Evolutionary conservation across 2,797 vertebrate genomes (phyloP).

Genomic region (Coluber constrictor): DNA sequence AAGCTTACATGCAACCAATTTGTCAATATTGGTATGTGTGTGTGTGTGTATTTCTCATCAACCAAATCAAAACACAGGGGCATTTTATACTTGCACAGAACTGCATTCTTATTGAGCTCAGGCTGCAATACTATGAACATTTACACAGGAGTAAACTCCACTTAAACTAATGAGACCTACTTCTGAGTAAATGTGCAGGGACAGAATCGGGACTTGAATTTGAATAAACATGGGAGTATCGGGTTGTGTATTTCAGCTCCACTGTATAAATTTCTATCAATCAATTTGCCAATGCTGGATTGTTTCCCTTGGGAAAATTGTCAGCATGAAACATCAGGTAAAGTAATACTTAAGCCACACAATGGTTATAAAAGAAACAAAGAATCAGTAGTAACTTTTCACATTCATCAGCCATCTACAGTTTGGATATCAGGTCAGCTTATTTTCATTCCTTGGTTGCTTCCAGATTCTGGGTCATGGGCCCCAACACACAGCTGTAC

Average conservation of each 20-base stretch:
- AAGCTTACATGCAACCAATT: not conserved
- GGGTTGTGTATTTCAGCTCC: not conserved
- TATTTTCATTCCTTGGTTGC: not conserved
- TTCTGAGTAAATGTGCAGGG: not conserved
- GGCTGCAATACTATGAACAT: not conserved
- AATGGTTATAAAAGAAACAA: not conserved
- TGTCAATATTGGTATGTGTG: not conserved
- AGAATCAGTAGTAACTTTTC: not conserved
- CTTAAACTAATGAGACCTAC: not conserved
- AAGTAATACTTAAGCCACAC: not conserved
- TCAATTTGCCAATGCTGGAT: not conserved
- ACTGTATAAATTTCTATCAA: not conserved
- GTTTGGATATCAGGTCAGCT: not conserved
- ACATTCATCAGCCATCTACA: not conserved
- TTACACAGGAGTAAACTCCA: not conserved
- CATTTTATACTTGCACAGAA: not conserved
- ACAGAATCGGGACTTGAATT: not conserved
- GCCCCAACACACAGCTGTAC: not conserved
- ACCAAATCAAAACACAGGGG: not conserved
- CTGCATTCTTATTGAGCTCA: not conserved
- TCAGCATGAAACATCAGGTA: not conserved
- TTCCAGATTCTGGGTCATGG: not conserved
- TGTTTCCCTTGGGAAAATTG: not conserved
- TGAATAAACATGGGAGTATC: not conserved
- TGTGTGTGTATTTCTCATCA: not conserved